Evolutionary conservation across 2,113 vertebrate genomes (phyloP).

Genomic region (Nycticryphes semicollaris): DNA sequence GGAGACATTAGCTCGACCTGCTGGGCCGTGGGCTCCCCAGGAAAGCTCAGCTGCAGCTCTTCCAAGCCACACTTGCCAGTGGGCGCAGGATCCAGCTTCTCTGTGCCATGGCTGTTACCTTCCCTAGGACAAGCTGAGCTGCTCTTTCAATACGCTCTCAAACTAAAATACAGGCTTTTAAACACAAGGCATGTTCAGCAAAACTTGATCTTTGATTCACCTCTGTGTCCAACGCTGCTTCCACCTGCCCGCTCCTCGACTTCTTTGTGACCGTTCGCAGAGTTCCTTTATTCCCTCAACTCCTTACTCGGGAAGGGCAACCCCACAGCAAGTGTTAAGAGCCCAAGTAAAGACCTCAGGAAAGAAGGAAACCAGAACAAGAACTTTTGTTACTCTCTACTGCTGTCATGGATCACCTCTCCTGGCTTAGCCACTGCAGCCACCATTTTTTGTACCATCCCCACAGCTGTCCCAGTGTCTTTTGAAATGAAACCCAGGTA

Average conservation of each 20-base stretch:
- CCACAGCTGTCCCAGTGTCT: neutral
- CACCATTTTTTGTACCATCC: neutral
- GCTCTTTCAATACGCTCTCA: neutral
- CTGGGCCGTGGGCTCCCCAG: neutral
- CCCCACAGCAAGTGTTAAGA: neutral
- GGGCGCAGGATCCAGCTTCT: neutral
- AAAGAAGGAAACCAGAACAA: neutral
- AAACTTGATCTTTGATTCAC: neutral
- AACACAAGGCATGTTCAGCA: neutral
- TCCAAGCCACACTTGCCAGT: fast-evolving
- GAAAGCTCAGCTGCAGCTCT: neutral
- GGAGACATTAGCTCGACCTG: neutral
- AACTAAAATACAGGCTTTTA: neutral
- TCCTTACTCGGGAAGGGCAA: neutral
- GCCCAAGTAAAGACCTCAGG: neutral
- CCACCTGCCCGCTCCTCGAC: neutral
- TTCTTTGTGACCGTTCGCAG: neutral
- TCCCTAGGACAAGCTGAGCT: neutral
- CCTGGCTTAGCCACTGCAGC: neutral
- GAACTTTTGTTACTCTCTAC: neutral
- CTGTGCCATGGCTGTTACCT: neutral
- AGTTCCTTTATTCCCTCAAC: neutral
- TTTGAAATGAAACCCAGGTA: neutral
- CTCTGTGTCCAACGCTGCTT: neutral
- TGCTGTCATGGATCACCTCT: neutral